Evolutionary conservation across 2,888 invertebrate genomes (phyloP).

Genomic region (Leptopterna dolabrata): DNA sequence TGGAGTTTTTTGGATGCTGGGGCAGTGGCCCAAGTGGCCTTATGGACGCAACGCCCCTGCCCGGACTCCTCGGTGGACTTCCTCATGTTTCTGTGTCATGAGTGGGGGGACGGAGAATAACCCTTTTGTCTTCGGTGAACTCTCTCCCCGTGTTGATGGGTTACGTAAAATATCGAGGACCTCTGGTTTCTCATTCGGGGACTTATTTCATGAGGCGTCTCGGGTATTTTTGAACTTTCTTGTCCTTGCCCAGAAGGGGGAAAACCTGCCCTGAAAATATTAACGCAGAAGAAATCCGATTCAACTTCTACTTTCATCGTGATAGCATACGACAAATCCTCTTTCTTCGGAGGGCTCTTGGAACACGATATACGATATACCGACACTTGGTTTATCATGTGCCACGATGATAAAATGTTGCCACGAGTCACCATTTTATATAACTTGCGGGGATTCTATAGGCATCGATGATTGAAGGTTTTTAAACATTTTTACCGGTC

Average conservation of each 20-base stretch:
- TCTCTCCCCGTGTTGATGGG: neutral
- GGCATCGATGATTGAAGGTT: too few species aligned
- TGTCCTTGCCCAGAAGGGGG: neutral
- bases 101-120: neutral
- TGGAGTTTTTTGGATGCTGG: too few species aligned
- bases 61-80: neutral
- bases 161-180: neutral
- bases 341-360: neutral
- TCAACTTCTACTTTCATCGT: slow-evolving; percentile 1
- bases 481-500: too few species aligned
- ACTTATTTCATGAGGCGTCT: neutral
- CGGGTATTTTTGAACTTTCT: neutral
- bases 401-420: too few species aligned
- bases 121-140: neutral
- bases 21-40: too few species aligned
- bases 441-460: too few species aligned
- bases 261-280: slow-evolving; percentile 17
- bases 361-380: too few species aligned
- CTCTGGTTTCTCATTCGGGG: neutral
- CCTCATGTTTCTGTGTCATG: neutral
- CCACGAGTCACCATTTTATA: too few species aligned
- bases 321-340: neutral
- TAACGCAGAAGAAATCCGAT: neutral
- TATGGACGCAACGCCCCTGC: too few species aligned
- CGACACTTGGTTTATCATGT: too few species aligned